Base-by-base conservation (phyloP, 1,140 invertebrate genomes). In the Phthorimaea operculella region DNA sequence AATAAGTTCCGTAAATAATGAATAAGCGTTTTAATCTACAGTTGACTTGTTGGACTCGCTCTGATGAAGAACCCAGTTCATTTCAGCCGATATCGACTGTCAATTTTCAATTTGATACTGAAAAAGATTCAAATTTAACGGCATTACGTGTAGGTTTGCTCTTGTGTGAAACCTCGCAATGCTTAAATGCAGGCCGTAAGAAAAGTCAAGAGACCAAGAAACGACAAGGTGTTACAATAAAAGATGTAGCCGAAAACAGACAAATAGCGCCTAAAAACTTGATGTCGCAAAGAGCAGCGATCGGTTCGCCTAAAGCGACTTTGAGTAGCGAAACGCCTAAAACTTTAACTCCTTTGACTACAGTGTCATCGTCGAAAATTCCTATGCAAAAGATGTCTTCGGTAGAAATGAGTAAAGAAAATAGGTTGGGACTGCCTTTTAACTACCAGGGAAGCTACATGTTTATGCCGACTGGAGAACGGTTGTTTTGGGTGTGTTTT, bases 401-500 rank as follows among this genome's bases (percentile, higher is more conserved):
- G 42, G 69, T 84, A 6, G 66, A 66, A 15, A 48, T 59, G 15
- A 72, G 66, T 62, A 70, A 66, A n/a, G 61, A 66, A 12, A 58
- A 80, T 51, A 69, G 61, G 18, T 53, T 84, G 33, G 75, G 60
- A 51, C 11, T 68, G 33, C 79, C 79, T 1, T 51, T 59, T 0
- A 58, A 39, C 56, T 80, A 82, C 42, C 66, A 63, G 45, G 82
- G 82, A 10, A 85, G 79, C 52, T 55, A 83, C 59, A 76, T 80
- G 78, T 67, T 34, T 42, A 81, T 82, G 76, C 74, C 75, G 0
- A 74, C 73, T 5, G 82, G 82, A 44, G 74, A 85, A 57, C 68
- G 59, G n/a, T 54, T 85, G 12, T 85, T 70, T 59, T 83, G 78
- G 81, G 81, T 84, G 64, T 51, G 78, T 81, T 39, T 2, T 28